Conservation (phyloP, 2,888 invertebrate species). For the Diarsia rubi region DNA sequence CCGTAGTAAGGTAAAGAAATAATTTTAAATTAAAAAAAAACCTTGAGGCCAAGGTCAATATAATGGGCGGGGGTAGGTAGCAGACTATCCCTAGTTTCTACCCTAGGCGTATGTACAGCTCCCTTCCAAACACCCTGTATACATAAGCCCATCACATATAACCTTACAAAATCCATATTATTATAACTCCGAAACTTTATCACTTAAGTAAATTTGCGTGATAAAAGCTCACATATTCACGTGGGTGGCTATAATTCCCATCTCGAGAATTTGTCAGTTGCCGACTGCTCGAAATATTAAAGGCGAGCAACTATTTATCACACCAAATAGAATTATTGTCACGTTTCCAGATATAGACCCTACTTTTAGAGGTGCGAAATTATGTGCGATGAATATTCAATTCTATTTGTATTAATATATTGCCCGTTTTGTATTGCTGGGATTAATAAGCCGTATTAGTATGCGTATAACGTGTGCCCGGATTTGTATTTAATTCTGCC, state of each 20-base stretch:
- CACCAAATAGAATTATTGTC: slow-evolving; percentile 54
- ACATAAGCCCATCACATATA: not conserved
- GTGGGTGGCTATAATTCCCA: slow-evolving; percentile 15
- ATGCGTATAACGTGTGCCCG: slow-evolving; percentile 4
- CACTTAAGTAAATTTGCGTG: slow-evolving; percentile 31
- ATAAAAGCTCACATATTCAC: slow-evolving; percentile 19
- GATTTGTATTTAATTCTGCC: not conserved
- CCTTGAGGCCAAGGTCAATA: too few relatives aligned
- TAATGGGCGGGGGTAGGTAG: too few relatives aligned
- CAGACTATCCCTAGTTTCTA: too few relatives aligned
- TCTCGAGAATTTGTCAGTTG: slow-evolving; percentile 31
- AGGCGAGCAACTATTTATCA: slow-evolving; percentile 46
- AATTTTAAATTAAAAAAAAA: too few relatives aligned
- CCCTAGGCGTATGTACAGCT: too few relatives aligned
- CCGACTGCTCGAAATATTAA: slow-evolving; percentile 56
- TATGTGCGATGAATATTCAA: slow-evolving; percentile 60
- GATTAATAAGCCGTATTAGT: slow-evolving; percentile 45
- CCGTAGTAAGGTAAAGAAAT: too few relatives aligned
- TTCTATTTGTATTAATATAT: slow-evolving; percentile 50
- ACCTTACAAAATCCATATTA: not conserved
- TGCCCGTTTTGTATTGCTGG: slow-evolving; percentile 23
- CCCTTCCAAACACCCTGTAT: too few relatives aligned
- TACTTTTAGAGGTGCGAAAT: slow-evolving; percentile 45
- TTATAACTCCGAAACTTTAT: slow-evolving; percentile 20
- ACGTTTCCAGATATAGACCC: slow-evolving; percentile 55